Percentiles rank a stretch among this genome's conserved stretches.
Evolutionary conservation across 92 coral and sea anemone genomes (phyloP).

Genomic region (Phenganax subtilis): DNA sequence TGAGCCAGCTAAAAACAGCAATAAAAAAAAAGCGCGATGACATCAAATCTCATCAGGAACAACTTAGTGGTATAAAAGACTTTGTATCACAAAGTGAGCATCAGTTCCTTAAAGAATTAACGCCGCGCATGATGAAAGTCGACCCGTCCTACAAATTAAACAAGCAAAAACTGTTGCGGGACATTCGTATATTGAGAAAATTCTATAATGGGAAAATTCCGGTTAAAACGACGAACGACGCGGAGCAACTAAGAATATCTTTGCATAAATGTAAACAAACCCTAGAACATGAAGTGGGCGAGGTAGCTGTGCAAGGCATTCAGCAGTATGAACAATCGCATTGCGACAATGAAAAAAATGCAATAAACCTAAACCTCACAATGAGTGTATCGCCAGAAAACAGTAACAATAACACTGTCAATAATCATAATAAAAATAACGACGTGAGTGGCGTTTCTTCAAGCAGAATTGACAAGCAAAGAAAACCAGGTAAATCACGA

Average conservation of each 20-base stretch:
- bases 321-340: neutral
- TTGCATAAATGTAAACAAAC: conserved; percentile 1
- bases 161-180: conserved; percentile 9
- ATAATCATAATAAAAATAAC: neutral
- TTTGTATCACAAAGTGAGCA: conserved; percentile 18
- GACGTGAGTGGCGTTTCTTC: neutral
- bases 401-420: neutral
- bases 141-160: conserved; percentile 2
- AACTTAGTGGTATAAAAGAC: conserved; percentile 32
- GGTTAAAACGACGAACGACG: neutral
- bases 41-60: conserved; percentile 28
- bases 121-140: conserved; percentile 9
- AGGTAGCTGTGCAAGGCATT: neutral
- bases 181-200: conserved; percentile 19
- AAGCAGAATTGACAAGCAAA: neutral
- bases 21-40: conserved; percentile 29
- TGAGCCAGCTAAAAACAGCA: conserved; percentile 33
- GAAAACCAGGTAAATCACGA: neutral
- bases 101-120: conserved; percentile 5
- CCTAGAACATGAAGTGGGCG: conserved; percentile 8
- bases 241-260: neutral
- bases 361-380: conserved; percentile 2
- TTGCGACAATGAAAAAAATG: conserved; percentile 1
- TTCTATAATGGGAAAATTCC: conserved; percentile 2
- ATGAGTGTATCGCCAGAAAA: conserved; percentile 3